Conservation (phyloP, 2,113 vertebrate genomes). For the western clawed frog (Xenopus tropicalis) region UCB_Xtro_10.0 CM004446.2:110657501-110658000, state of each 20-base stretch:
- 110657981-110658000: not conserved
- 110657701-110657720: not conserved
- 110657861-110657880: not conserved
- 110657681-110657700: not conserved
- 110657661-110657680: not conserved
- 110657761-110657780: slow-evolving; percentile 3
- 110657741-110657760: slow-evolving; percentile 3
- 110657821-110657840: not conserved
- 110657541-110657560: no score
- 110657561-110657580: no score
- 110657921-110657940: slow-evolving; percentile 4
- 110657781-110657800: slow-evolving; percentile 14
- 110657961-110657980: not conserved
- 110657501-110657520: no score
- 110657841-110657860: not conserved
- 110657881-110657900: not conserved
- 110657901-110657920: not conserved
- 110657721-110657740: slow-evolving; percentile 4
- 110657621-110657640: no score
- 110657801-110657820: not conserved
- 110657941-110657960: not conserved
- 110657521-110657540: no score
- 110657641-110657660: no score
- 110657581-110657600: no score
- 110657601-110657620: no score